Conservation (phyloP, 1,140 invertebrate species). For the Eupristina koningsbergeri region DNA sequence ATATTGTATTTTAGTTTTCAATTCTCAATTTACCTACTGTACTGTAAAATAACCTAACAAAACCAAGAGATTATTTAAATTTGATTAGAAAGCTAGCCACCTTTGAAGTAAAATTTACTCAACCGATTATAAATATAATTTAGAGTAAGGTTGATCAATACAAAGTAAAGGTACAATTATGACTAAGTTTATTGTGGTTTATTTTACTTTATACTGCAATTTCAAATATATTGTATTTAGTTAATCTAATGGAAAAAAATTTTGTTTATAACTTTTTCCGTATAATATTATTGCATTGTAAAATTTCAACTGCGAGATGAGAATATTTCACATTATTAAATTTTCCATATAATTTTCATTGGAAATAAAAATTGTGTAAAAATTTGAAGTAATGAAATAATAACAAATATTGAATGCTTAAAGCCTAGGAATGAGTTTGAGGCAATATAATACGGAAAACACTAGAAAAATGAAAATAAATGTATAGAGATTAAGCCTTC, state of each 20-base stretch:
- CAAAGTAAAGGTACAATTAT: too few relatives aligned
- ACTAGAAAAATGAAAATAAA: neutral
- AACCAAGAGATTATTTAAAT: neutral
- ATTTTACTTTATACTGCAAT: neutral
- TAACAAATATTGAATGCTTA: too few relatives aligned
- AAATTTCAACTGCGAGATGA: too few relatives aligned
- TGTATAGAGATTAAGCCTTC: too few relatives aligned
- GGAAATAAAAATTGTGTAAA: neutral
- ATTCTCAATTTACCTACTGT: neutral
- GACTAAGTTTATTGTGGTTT: too few relatives aligned
- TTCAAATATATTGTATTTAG: neutral
- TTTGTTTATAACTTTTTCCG: neutral
- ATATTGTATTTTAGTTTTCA: neutral
- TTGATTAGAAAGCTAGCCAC: neutral
- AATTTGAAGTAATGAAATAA: neutral
- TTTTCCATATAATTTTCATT: neutral
- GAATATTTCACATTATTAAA: too few relatives aligned
- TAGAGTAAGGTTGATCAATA: neutral
- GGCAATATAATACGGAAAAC: neutral
- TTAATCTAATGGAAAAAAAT: neutral
- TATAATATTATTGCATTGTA: too few relatives aligned
- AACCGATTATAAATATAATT: neutral
- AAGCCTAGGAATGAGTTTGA: neutral
- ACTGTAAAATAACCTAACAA: neutral
- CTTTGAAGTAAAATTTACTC: neutral